Evolutionary conservation across 2,113 vertebrate genomes (phyloP).

Genomic region (Ibidorhyncha struthersii): DNA sequence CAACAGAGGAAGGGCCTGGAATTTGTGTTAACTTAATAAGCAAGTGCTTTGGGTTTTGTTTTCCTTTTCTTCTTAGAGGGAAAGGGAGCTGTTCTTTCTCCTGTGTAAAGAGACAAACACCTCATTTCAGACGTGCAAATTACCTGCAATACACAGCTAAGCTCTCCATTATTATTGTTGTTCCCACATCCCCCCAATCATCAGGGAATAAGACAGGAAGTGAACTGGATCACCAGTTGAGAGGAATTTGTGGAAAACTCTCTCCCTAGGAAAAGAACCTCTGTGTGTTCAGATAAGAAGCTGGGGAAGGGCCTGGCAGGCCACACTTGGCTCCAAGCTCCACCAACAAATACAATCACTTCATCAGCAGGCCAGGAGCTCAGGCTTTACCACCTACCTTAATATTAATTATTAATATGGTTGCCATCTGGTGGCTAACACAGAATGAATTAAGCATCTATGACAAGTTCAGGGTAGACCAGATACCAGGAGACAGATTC

Average conservation of each 20-base stretch:
- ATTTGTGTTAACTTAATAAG: background rate
- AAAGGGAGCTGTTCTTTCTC: background rate
- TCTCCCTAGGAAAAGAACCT: background rate
- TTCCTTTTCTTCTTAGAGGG: background rate
- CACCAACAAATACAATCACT: background rate
- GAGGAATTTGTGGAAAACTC: background rate
- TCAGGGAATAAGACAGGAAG: background rate
- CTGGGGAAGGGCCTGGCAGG: background rate
- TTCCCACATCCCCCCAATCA: background rate
- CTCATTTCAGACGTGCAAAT: accelerated
- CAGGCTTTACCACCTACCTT: background rate
- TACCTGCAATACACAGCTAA: background rate
- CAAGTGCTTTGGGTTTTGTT: background rate
- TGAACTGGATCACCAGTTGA: background rate
- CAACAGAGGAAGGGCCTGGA: background rate
- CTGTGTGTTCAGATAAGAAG: background rate
- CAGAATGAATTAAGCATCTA: background rate
- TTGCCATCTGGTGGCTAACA: slow-evolving; percentile 46
- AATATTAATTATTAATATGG: background rate
- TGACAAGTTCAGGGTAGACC: background rate
- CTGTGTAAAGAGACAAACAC: background rate
- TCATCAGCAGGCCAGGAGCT: background rate
- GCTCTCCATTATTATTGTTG: background rate
- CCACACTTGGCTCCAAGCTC: background rate
- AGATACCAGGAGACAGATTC: background rate